phyloP scores from a whole-genome alignment of 30 jellyfish, hydroid and myxozoan genomes.

The Phacellophora camtschatica region DNA sequence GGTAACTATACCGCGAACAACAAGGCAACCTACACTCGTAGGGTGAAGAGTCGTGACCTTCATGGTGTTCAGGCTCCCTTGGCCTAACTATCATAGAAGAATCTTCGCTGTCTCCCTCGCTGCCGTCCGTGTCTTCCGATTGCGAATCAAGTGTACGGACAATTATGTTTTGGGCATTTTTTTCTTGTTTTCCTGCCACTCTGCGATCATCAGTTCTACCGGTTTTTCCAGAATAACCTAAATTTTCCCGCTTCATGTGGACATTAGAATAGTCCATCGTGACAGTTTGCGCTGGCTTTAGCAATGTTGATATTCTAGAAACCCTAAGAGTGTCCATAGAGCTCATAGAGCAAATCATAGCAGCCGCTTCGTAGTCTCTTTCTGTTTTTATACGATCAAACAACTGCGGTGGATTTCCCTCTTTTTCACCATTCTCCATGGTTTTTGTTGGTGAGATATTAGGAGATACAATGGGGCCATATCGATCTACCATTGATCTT shows the following conservation, averaged over 20 bases:
- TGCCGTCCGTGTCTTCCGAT: constrained; percentile 43
- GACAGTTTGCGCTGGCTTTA: constrained; percentile 2
- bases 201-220: background rate
- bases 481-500: constrained; percentile 33
- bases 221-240: background rate
- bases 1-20: constrained; percentile 33
- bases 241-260: background rate
- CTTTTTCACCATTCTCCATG: background rate
- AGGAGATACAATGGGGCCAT: constrained; percentile 65
- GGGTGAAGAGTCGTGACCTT: constrained; percentile 5
- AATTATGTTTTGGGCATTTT: background rate
- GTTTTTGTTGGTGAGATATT: constrained; percentile 49
- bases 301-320: constrained; percentile 33
- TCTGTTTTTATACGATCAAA: background rate
- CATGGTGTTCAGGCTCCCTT: constrained; percentile 40
- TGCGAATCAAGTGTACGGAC: background rate
- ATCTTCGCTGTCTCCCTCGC: constrained; percentile 59
- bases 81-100: constrained; percentile 42
- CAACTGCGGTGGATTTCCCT: background rate
- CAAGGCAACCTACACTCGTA: constrained; percentile 59
- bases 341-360: constrained; percentile 51
- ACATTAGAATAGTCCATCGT: background rate
- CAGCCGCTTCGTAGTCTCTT: constrained; percentile 65
- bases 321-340: constrained; percentile 42
- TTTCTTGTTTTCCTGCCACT: background rate